Conservation (phyloP, 1,140 invertebrate species). For the Lepidurus packardi region DNA sequence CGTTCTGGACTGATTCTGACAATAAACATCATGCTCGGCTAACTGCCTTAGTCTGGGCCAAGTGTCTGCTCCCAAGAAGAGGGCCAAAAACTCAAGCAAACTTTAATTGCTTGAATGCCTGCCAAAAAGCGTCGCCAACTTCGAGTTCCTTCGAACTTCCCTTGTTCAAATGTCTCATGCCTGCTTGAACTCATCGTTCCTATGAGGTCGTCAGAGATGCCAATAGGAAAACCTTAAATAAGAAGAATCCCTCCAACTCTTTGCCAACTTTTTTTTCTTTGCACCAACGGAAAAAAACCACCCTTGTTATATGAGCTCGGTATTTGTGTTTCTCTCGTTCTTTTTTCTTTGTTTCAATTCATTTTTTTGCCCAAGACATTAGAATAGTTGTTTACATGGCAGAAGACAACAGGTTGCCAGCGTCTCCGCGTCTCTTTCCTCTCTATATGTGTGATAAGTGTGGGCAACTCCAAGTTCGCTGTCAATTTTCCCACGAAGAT, state of each 20-base stretch:
- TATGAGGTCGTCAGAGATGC: not conserved
- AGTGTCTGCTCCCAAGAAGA: not conserved
- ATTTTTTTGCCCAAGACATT: not conserved
- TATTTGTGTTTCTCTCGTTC: not conserved
- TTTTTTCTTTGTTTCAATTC: not conserved
- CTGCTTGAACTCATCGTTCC: slow-evolving; percentile 18
- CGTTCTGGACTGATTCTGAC: not conserved
- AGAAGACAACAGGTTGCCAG: not conserved
- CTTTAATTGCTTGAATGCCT: slow-evolving; percentile 1
- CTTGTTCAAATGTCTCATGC: slow-evolving; percentile 6
- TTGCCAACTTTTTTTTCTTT: not conserved
- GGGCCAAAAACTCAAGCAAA: not conserved
- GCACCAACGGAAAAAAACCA: not conserved
- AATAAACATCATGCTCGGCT: slow-evolving; percentile 8
- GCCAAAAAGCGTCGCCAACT: slow-evolving; percentile 12
- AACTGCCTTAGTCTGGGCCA: not conserved
- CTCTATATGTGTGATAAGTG: not conserved
- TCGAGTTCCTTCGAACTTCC: not conserved
- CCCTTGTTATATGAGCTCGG: not conserved
- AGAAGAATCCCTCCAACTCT: not conserved
- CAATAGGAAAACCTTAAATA: slow-evolving; percentile 11
- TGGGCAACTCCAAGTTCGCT: not conserved
- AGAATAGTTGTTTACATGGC: not conserved
- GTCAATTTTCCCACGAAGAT: slow-evolving; percentile 8
- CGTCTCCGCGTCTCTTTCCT: not conserved